Base-by-base conservation (phyloP, 1,140 invertebrate species). In the Drosophila nannoptera region DNA sequence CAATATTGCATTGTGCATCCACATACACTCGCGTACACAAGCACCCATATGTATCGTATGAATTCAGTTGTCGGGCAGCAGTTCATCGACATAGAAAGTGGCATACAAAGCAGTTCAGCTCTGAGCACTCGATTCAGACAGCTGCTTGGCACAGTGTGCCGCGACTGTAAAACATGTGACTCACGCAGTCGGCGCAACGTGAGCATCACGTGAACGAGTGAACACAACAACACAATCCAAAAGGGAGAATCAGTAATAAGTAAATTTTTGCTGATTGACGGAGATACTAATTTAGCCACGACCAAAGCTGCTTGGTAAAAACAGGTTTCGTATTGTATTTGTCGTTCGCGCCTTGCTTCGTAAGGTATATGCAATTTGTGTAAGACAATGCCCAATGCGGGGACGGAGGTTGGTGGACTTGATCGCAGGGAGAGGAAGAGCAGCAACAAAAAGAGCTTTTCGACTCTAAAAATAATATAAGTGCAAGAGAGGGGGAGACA, bases 21-120 rank as follows among this genome's bases (percentile, higher is more conserved):
- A 36, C 38, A 22, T 11, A 16, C 31, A 42, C 12, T 6, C 14
- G 12, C 14, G 12, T 14, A 16, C 14, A 43, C 12, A 38, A 4
- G 0, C 9, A 40, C n/a, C 8, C n/a, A 4, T 11, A 40, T 40
- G 38, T 40, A 31, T 61, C 4, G 48, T 49, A 58, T 40, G 31
- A 9, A 50, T 29, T 32, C 68, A 70, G 56, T 69, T 68, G 43
- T 40, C 40, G 4, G 8, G 48, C 29, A 48, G 32, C 56, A 61
- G 76, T 83, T 83, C 73, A 83, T 67, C 65, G 76, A 73, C 80
- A 76, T 73, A 62, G 54, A 83, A 76, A 78, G 53, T 31, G 22
- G 38, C 72, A 36, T 35, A 31, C 9, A 54, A 31, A 45, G 59
- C 55, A 55, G 22, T 22, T 22, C 45, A 7, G 40, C 12, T 7